These are phyloP conservation scores for Illadopsis cleaveri DNA, from an alignment of 2,113 vertebrate genomes.

Conservation along the genomic window DNA sequence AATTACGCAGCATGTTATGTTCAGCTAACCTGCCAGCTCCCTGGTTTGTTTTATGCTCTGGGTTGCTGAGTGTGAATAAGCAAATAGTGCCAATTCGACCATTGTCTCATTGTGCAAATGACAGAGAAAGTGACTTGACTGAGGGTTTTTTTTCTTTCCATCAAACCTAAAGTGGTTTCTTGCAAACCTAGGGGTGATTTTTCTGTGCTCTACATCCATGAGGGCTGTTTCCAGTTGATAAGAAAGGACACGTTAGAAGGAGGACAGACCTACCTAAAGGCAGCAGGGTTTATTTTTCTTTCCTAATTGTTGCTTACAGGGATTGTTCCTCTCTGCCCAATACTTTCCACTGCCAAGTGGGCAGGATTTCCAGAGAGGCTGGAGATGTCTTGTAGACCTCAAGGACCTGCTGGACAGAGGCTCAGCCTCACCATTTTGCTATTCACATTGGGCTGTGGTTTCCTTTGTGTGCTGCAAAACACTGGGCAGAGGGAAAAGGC, in stretches of 20 bases:
- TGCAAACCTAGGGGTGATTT: background rate
- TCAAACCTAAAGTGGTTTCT: background rate
- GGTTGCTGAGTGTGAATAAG: constrained; percentile 17
- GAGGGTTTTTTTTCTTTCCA: background rate
- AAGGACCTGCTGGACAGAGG: background rate
- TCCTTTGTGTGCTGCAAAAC: background rate
- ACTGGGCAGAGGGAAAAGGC: background rate
- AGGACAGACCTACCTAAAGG: background rate
- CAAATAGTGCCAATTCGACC: background rate
- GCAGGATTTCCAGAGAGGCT: background rate
- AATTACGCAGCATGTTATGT: constrained; percentile 37
- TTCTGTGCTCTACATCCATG: background rate
- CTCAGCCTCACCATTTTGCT: background rate
- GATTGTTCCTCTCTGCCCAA: background rate
- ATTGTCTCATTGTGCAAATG: background rate
- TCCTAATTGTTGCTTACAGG: background rate
- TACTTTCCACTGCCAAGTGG: background rate
- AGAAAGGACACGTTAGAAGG: background rate
- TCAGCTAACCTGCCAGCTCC: constrained; percentile 35
- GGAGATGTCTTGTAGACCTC: background rate
- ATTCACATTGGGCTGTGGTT: background rate
- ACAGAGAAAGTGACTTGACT: background rate
- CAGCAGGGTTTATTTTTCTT: background rate
- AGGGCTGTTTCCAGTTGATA: constrained; percentile 1
- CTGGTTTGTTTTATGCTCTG: constrained; percentile 25